These are phyloP conservation scores for Standfussiana lucernea DNA, from an alignment of 2,888 invertebrate genomes.

Conservation along the genomic window DNA sequence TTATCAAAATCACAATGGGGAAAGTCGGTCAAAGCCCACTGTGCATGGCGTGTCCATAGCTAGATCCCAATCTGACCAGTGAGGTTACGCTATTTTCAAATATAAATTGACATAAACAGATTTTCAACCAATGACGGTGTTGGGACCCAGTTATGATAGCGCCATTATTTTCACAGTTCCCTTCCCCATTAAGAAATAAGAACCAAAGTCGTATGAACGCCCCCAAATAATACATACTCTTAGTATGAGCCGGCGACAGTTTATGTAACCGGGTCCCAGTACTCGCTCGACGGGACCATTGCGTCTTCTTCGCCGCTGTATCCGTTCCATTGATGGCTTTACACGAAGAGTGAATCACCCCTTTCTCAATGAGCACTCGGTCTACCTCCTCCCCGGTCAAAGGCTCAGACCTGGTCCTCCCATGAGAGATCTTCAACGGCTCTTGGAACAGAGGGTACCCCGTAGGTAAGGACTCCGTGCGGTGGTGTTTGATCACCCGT, in stretches of 20 bases:
- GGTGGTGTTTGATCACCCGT: slow-evolving; percentile 83
- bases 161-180: neutral
- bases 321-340: slow-evolving; percentile 83
- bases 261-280: slow-evolving; percentile 87
- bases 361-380: slow-evolving; percentile 79
- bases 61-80: neutral
- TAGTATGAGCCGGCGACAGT: slow-evolving; percentile 87
- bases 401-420: slow-evolving; percentile 93
- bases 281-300: slow-evolving; percentile 85
- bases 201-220: slow-evolving; percentile 62
- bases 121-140: neutral
- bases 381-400: slow-evolving; percentile 90
- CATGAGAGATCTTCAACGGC: slow-evolving; percentile 89
- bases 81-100: neutral
- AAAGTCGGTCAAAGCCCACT: neutral
- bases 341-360: slow-evolving; percentile 80
- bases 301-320: slow-evolving; percentile 75
- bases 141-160: neutral
- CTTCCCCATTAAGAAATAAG: slow-evolving; percentile 4
- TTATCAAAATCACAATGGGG: neutral
- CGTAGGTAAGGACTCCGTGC: slow-evolving; percentile 85
- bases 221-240: slow-evolving; percentile 85
- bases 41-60: neutral
- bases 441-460: slow-evolving; percentile 83
- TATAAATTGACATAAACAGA: neutral